Evolutionary conservation across 2,113 vertebrate genomes (phyloP), one percentile per base, ranked within the genome.

Genomic region (Oenanthe oenanthe): DNA sequence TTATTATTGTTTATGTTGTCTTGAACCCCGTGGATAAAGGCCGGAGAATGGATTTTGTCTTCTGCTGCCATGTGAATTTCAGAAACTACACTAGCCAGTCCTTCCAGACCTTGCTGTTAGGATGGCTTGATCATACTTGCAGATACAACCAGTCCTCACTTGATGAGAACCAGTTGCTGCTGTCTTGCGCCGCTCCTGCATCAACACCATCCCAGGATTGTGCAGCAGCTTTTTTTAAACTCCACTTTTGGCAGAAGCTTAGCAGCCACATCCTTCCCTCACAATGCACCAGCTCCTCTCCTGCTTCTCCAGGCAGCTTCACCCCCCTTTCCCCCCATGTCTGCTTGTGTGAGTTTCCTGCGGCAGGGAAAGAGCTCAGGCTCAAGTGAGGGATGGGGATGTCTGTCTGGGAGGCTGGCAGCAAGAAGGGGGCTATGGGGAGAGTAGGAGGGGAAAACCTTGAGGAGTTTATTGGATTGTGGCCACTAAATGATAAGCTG

Each of bases 251-350:
- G 94, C 92, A 92, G 88, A 17, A 70, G 82, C 58, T 90, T 66
- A 82, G 62, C 68, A 81, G 85, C 88, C 89, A 94, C 94, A 92
- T 95, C 96, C 89, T 95, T 89, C 82, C 79, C 90, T 85, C 5
- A 3, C 83, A 83, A 79, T 31, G 15, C 0, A 4, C 68, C 86
- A 83, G 88, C 65, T 88, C 77, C 68, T 78, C 40, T 91, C 51
- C 83, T 61, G 73, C 45, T 53, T 58, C 73, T n/a, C 67, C 16
- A 36, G 36, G 43, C 2, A 10, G 57, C 48, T 71, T 68, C 43
- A 4, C 40, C n/a, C 31, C 47, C 31, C 13, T n/a, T 38, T 65
- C 5, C 50, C 48, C n/a, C 36, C 9, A 1, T n/a, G 85, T 82
- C 80, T 48, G 15, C 63, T 66, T 14, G 32, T n/a, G 48, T 6